phyloP scores from a whole-genome alignment of 2,888 invertebrate genomes.

The Synergus umbraculus region DNA sequence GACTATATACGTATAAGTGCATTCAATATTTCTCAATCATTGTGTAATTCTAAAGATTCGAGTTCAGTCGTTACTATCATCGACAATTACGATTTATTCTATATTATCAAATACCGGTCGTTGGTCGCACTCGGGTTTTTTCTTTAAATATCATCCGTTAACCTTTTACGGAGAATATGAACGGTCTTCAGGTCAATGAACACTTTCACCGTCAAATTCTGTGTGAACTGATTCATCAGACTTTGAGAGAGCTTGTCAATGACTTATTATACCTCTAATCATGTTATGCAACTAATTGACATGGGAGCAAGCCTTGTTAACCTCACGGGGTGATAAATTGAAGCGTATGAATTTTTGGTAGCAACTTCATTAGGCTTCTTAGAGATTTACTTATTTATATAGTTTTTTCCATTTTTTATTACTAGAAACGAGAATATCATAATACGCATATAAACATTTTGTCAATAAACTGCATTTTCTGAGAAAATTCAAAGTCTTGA shows the following conservation, averaged over 20 bases:
- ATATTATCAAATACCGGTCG: not conserved
- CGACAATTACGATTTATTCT: not conserved
- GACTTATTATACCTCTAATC: not conserved
- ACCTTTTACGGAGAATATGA: not conserved
- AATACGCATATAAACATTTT: not conserved
- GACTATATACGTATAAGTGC: too few relatives aligned
- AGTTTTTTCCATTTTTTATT: too few relatives aligned
- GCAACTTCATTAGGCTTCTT: not conserved
- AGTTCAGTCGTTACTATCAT: not conserved
- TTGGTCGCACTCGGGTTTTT: not conserved
- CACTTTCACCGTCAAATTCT: slow-evolving; percentile 3
- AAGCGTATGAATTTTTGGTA: not conserved
- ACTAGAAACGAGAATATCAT: not conserved
- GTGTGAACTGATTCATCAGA: slow-evolving; percentile 1
- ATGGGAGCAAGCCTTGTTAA: not conserved
- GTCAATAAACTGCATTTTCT: too few relatives aligned
- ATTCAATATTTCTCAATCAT: not conserved
- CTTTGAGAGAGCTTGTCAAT: not conserved
- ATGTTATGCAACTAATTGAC: not conserved
- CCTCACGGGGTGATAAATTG: not conserved
- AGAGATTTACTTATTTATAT: not conserved
- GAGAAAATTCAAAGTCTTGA: too few relatives aligned
- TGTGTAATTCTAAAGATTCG: not conserved
- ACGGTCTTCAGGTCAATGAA: not conserved
- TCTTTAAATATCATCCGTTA: not conserved